A percentile compares a stretch with the other conserved stretches of the same genome.
Conservation (phyloP, 1,140 invertebrate species). For the Drosophila baimaii region DNA sequence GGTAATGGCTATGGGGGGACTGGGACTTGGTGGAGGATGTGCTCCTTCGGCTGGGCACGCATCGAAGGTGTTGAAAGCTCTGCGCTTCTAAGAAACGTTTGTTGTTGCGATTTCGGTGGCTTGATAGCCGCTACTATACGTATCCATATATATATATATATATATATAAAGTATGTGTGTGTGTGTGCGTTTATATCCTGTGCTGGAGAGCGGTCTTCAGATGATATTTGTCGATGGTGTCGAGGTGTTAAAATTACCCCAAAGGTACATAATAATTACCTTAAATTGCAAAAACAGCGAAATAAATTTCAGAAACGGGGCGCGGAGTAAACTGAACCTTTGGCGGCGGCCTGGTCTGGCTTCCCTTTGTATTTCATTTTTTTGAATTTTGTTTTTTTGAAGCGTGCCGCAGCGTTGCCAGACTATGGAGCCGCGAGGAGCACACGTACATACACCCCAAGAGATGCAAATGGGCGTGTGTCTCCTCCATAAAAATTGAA, state of each 20-base stretch:
- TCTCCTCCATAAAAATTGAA: conserved; percentile 77
- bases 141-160: not conserved
- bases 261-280: conserved; percentile 84
- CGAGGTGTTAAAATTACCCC: conserved; percentile 84
- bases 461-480: conserved; percentile 76
- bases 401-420: conserved; percentile 67
- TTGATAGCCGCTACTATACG: conserved; percentile 61
- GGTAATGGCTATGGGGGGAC: not conserved
- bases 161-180: not conserved
- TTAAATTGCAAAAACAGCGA: conserved; percentile 84
- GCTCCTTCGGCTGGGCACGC: conserved; percentile 58
- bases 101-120: conserved; percentile 67
- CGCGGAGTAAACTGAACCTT: conserved; percentile 14
- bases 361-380: conserved; percentile 2
- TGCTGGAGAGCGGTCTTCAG: conserved; percentile 40
- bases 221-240: conserved; percentile 84
- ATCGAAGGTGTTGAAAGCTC: conserved; percentile 80
- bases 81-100: conserved; percentile 82
- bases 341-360: conserved; percentile 49
- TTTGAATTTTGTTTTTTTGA: conserved; percentile 35
- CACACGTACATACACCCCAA: not conserved
- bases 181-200: not conserved
- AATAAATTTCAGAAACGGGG: conserved; percentile 73
- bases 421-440: conserved; percentile 23
- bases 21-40: conserved; percentile 20